A percentile compares a stretch with the other conserved stretches of the same genome.
Evolutionary conservation across 2,888 invertebrate species (phyloP).

Genomic region (Morpho deidamia): DNA sequence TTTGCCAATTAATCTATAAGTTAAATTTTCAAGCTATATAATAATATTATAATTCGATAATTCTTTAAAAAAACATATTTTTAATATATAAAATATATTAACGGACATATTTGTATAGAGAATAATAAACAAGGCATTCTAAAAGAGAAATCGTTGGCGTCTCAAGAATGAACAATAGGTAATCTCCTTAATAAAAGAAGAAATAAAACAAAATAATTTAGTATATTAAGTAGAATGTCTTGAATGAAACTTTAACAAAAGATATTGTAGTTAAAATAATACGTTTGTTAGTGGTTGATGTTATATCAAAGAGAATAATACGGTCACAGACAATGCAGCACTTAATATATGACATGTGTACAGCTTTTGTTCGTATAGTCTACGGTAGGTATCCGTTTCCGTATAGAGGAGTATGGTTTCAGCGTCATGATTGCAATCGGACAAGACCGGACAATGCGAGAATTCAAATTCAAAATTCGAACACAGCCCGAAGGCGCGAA

Average conservation of each 20-base stretch:
- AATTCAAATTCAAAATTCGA: conserved; percentile 33
- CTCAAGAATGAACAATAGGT: too few species aligned
- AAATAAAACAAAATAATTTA: background rate
- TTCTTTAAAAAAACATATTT: too few species aligned
- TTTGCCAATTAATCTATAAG: too few species aligned
- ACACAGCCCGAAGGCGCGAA: conserved; percentile 31
- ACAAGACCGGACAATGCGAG: conserved; percentile 33
- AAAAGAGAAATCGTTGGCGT: too few species aligned
- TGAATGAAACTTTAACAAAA: too few species aligned
- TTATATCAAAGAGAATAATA: background rate
- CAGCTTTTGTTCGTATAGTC: background rate
- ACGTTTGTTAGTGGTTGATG: background rate
- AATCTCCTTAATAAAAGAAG: background rate
- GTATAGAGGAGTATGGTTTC: background rate
- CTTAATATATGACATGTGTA: background rate
- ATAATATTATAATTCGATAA: too few species aligned
- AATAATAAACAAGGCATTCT: too few species aligned
- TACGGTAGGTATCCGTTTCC: background rate
- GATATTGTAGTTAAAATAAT: too few species aligned
- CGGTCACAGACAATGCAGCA: background rate
- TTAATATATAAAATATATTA: too few species aligned
- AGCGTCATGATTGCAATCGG: conserved; percentile 3
- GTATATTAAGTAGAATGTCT: too few species aligned
- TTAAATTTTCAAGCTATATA: too few species aligned
- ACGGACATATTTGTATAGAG: too few species aligned